A percentile compares a stretch with the other conserved stretches of the same genome.
These are phyloP conservation scores for Coregonus ussuriensis DNA, from an alignment of 2,797 vertebrate species.

Conservation along the genomic window DNA sequence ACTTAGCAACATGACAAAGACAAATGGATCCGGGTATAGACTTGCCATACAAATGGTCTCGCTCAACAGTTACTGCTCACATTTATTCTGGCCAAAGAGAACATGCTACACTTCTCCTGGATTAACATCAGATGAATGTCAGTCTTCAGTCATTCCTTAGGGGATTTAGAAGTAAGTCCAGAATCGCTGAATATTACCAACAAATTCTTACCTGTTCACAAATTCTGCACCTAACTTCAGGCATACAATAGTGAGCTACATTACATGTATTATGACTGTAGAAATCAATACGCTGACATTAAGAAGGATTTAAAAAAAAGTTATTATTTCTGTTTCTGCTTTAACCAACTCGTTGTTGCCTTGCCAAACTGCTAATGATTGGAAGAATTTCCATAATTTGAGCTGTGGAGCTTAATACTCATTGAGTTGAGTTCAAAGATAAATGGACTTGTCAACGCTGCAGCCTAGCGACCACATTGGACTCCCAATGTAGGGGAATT, in stretches of 20 bases:
- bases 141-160: conserved; percentile 27
- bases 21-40: conserved; percentile 43
- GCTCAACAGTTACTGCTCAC: conserved; percentile 34
- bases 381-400: conserved; percentile 31
- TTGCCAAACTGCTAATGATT: conserved; percentile 40
- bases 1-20: conserved; percentile 37
- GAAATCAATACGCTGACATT: not conserved
- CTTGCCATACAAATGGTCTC: conserved; percentile 28
- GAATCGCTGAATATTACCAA: too few relatives aligned
- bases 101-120: conserved; percentile 37
- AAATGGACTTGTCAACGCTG: conserved; percentile 46
- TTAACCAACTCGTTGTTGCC: conserved; percentile 23
- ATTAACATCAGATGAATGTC: conserved; percentile 59
- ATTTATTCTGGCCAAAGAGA: conserved; percentile 26
- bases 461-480: conserved; percentile 37
- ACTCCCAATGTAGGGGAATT: conserved; percentile 34
- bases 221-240: too few relatives aligned
- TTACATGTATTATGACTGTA: not conserved
- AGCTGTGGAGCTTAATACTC: conserved; percentile 29
- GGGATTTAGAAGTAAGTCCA: too few relatives aligned
- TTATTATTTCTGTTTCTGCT: conserved; percentile 31
- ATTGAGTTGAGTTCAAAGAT: conserved; percentile 35
- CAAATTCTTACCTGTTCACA: too few relatives aligned
- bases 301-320: not conserved
- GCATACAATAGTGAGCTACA: not conserved